Percentiles rank a stretch among this genome's conserved stretches.
These are phyloP conservation scores for Nemotelus nigrinus DNA, from an alignment of 2,888 invertebrate genomes.

Conservation along the genomic window DNA sequence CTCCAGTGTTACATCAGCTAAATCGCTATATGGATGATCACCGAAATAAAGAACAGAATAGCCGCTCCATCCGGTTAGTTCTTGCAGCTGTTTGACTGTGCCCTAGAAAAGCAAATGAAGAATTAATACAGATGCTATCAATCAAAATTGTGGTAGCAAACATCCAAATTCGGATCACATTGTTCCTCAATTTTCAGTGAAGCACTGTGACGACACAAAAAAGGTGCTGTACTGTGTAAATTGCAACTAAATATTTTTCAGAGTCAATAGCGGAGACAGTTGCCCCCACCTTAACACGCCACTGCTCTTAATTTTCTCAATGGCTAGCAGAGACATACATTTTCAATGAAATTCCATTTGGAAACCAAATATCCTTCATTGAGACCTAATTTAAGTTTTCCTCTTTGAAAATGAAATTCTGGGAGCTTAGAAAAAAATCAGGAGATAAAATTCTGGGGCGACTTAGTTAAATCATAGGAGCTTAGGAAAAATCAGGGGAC, in stretches of 20 bases:
- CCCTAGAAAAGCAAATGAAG: slow-evolving; percentile 69
- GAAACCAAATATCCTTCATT: too few species aligned
- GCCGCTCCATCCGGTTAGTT: slow-evolving; percentile 92
- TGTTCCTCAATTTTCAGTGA: not conserved
- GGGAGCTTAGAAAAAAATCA: too few species aligned
- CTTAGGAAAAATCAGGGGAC: too few species aligned
- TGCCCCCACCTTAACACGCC: too few species aligned
- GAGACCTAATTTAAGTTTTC: too few species aligned
- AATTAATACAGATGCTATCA: not conserved
- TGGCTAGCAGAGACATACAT: too few species aligned
- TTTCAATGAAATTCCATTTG: too few species aligned
- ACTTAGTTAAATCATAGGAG: too few species aligned
- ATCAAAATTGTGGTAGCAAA: not conserved
- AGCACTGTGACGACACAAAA: not conserved
- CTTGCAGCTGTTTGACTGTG: slow-evolving; percentile 89
- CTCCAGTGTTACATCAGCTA: slow-evolving; percentile 94
- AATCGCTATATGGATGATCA: slow-evolving; percentile 96
- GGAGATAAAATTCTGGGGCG: too few species aligned
- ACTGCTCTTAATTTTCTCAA: too few species aligned
- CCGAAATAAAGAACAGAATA: slow-evolving; percentile 96
- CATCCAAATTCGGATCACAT: not conserved
- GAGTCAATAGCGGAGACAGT: too few species aligned
- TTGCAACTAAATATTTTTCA: not conserved
- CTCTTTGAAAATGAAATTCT: too few species aligned
- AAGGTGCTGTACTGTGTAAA: not conserved